A percentile compares a stretch with the other conserved stretches of the same genome.
Evolutionary conservation across 2,797 vertebrate species (phyloP).

Genomic region (Esox masquinongy): DNA sequence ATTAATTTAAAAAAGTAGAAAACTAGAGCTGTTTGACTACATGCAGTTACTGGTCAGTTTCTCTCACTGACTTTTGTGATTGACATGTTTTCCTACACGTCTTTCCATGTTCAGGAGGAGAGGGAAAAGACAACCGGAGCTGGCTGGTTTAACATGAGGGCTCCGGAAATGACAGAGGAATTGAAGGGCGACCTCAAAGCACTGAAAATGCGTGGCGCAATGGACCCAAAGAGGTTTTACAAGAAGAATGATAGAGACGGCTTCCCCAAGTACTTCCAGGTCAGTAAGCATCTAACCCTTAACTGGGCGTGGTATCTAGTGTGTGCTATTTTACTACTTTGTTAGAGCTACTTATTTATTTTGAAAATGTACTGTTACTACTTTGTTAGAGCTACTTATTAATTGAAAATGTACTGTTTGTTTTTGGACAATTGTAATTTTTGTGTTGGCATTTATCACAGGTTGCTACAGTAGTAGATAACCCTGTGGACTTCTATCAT

Average conservation of each 20-base stretch:
- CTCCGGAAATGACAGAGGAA: conserved; percentile 89
- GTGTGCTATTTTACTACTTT: too few relatives aligned
- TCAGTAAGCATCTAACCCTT: conserved; percentile 46
- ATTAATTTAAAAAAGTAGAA: background rate
- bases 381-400: background rate
- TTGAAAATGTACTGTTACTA: background rate
- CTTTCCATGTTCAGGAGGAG: conserved; percentile 74
- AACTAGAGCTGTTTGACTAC: background rate
- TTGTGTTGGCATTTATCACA: conserved; percentile 48
- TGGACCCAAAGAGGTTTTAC: conserved; percentile 95
- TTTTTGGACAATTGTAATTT: background rate
- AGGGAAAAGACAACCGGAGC: conserved; percentile 85
- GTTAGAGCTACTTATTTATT: background rate
- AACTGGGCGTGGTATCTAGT: background rate
- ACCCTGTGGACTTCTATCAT: conserved; percentile 90
- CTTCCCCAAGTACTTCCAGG: conserved; percentile 95
- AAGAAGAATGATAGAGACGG: conserved; percentile 97
- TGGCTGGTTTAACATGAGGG: conserved; percentile 96
- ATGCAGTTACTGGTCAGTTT: background rate
- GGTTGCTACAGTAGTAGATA: conserved; percentile 92
- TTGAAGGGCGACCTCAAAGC: conserved; percentile 89
- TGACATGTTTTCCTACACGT: background rate
- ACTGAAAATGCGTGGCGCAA: conserved; percentile 88
- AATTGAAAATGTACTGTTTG: background rate
- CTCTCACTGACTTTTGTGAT: background rate